Conservation (phyloP, 1,140 invertebrate genomes). For the Anastrepha ludens region DNA sequence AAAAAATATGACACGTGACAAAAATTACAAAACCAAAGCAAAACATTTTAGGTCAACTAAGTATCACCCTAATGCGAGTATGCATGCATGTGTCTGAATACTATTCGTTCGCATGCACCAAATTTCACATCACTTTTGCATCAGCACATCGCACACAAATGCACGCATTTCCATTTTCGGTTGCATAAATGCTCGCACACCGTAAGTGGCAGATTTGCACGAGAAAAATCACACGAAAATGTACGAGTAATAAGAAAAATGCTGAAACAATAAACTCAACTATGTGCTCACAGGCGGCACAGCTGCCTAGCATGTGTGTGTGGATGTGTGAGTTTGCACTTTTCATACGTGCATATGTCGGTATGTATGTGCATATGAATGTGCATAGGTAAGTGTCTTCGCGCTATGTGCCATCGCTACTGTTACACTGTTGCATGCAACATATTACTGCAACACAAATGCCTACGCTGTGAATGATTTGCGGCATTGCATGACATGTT, state of each 20-base stretch:
- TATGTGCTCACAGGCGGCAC: not conserved
- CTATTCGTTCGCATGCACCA: too few species aligned
- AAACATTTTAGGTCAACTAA: too few species aligned
- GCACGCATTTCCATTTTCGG: constrained; percentile 9
- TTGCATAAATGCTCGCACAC: not conserved
- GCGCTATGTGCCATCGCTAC: too few species aligned
- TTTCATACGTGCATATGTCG: not conserved
- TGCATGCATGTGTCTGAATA: too few species aligned
- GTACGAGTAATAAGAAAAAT: not conserved
- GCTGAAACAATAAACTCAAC: not conserved
- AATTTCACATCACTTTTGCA: too few species aligned
- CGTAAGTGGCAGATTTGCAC: constrained; percentile 1
- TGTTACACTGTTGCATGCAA: not conserved
- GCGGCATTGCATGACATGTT: constrained; percentile 1
- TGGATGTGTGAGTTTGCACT: not conserved
- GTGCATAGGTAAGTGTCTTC: too few species aligned
- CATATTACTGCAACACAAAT: not conserved
- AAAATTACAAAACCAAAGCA: too few species aligned
- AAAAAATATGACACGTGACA: too few species aligned
- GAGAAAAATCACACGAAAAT: constrained; percentile 5
- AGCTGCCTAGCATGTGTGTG: not conserved
- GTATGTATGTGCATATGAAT: too few species aligned
- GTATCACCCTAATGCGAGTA: too few species aligned
- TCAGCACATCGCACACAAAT: not conserved
- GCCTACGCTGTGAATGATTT: not conserved